Base-by-base conservation (phyloP, 2,797 vertebrate species). In the Zenarchopterus dispar region DNA sequence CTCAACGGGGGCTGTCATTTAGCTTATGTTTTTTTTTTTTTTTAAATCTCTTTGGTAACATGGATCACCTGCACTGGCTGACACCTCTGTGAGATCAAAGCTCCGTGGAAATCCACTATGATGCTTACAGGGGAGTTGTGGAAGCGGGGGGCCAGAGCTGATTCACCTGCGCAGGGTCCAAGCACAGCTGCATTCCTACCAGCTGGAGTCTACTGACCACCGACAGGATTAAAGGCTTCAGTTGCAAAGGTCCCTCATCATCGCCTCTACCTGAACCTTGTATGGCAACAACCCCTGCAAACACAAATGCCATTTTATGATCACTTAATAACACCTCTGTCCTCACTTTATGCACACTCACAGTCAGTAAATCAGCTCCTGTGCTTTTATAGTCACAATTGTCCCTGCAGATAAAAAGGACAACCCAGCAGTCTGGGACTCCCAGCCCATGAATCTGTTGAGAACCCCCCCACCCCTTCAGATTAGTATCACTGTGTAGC, bases 151-250 rank as follows among this genome's bases (percentile, higher is more conserved):
- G 17, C 50, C 67, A 70, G 76, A 69, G 64, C 72, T 15, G 77
- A 81, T 83, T 88, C 85, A 92, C 89, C 91, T 91, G 87, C 65
- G 71, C 70, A 71, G 55, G 74, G 80, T 71, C 67, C 69, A 36
- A 75, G 66, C 81, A 65, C 83, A 83, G 81, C 84, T 85, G 84
- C 77, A 62, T 77, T 70, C 75, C 70, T 54, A 66, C 67, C 84
- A 82, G 85, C 84, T 87, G 86, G 84, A 85, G 71, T 70, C 70
- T 69, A 46, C 45, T 51, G 70, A 84, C 82, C 81, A 70, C 75
- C 74, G 85, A 84, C 67, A 78, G 90, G 91, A 91, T 92, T 91
- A 91, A 77, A 81, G 75, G 88, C 85, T 89, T 91, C 85, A 69
- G 80, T 79, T 76, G 73, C 77, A 79, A 84, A 89, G 85, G 86